Conservation (phyloP, 2,888 invertebrate genomes). For the Lymantria dispar region DNA sequence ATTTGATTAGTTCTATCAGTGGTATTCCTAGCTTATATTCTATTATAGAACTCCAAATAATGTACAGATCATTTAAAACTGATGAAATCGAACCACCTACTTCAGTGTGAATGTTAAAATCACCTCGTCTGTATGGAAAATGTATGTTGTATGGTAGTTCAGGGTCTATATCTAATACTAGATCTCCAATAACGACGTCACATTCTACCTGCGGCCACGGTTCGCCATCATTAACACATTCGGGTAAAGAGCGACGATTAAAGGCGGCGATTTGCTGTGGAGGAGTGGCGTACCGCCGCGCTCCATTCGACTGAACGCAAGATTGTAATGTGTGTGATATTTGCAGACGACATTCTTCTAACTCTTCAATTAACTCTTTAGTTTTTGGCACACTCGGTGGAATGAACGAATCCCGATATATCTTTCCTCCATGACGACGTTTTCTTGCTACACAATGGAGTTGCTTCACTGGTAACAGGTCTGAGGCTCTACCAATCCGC, state of each 20-base stretch:
- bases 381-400: slow-evolving; percentile 85
- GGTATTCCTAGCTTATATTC: slow-evolving; percentile 90
- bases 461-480: slow-evolving; percentile 91
- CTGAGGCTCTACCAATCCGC: slow-evolving; percentile 94
- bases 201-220: slow-evolving; percentile 85
- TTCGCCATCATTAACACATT: slow-evolving; percentile 81
- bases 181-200: slow-evolving; percentile 89
- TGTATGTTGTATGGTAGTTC: slow-evolving; percentile 91
- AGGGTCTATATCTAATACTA: slow-evolving; percentile 87
- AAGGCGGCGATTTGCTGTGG: slow-evolving; percentile 95
- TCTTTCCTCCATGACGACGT: slow-evolving; percentile 77
- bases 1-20: slow-evolving; percentile 86
- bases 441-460: slow-evolving; percentile 93
- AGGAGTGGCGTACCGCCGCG: slow-evolving; percentile 91
- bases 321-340: slow-evolving; percentile 94
- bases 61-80: slow-evolving; percentile 91
- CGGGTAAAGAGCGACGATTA: slow-evolving; percentile 90
- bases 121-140: slow-evolving; percentile 94
- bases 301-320: slow-evolving; percentile 91
- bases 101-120: slow-evolving; percentile 91
- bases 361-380: slow-evolving; percentile 87
- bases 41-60: slow-evolving; percentile 93
- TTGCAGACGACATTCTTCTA: slow-evolving; percentile 92
- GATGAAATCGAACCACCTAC: slow-evolving; percentile 93
- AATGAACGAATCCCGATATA: slow-evolving; percentile 84